Evolutionary conservation across 2,888 invertebrate genomes (phyloP), one percentile per base, ranked within the genome.

Genomic region (Lepidocyrtinus sp.): DNA sequence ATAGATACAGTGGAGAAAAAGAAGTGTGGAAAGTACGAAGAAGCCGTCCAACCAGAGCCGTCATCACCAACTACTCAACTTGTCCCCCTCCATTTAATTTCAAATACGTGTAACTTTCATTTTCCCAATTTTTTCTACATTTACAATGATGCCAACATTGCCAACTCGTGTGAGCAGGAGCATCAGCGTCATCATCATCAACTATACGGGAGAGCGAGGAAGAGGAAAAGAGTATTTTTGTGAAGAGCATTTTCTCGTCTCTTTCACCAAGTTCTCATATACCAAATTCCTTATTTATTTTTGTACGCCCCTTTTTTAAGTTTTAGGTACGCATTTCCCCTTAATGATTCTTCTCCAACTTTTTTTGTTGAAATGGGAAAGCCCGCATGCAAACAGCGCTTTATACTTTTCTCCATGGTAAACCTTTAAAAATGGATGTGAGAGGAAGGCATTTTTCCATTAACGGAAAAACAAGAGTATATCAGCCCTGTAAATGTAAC

Each of bases 71-170:
- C 45, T 62, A 24, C 69, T 70, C 76, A 76, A 76, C 75, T 50
- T 69, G 76, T 76, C 76, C 63, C 70, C 46, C 71, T 70, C 70
- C 70, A 76, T 76, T 76, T 76, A 76, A 76, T 76, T 76, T 76
- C 69, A 27, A 22, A 59, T 69, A 27, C 63, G 68, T 75, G 69
- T 46, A 45, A 55, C 55, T 46, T 25, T 69, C 24, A 46, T 27
- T 65, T 59, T 64, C n/a, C n/a, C n/a, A n/a, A n/a, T n/a, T n/a
- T n/a, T n/a, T n/a, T n/a, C n/a, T n/a, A n/a, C n/a, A n/a, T n/a
- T n/a, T n/a, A n/a, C n/a, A n/a, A n/a, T n/a, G n/a, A n/a, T n/a
- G n/a, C n/a, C n/a, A n/a, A n/a, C n/a, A n/a, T 65, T 64, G 26
- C 55, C 24, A 36, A 36, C 5, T 5, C 36, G 36, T 36, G 36